Conservation (phyloP, 2,113 vertebrate genomes). For the Dasyornis broadbenti region DNA sequence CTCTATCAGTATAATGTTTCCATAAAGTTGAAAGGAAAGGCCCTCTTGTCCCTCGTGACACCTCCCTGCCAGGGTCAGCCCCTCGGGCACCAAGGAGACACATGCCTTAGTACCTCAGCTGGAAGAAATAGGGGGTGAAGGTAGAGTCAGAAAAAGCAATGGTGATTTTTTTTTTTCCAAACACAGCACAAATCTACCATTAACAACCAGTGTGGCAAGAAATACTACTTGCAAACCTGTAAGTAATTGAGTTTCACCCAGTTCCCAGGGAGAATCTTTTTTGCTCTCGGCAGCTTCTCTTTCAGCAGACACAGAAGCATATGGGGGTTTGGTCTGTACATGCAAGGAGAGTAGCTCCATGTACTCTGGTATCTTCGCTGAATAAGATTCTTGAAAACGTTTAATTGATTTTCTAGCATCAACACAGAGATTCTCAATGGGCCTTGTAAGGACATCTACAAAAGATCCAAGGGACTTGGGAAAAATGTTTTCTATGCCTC, state of each 20-base stretch:
- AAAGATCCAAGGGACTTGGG: background rate
- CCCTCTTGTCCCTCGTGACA: background rate
- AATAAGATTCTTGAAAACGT: background rate
- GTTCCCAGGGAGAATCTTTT: background rate
- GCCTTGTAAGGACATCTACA: background rate
- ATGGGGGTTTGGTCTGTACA: background rate
- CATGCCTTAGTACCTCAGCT: accelerated
- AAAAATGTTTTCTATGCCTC: background rate
- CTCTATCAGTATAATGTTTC: background rate
- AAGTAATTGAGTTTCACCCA: background rate
- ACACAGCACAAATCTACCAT: background rate
- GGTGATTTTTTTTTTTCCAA: background rate
- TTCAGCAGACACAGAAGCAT: background rate
- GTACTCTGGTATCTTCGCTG: background rate
- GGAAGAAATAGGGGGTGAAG: background rate
- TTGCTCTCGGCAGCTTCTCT: background rate
- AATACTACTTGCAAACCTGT: background rate
- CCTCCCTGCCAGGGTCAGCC: background rate
- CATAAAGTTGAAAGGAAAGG: background rate
- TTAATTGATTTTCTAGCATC: background rate
- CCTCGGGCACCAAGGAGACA: no score
- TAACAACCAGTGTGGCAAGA: background rate
- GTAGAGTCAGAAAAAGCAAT: background rate
- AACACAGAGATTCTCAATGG: background rate
- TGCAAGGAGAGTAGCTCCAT: background rate